phyloP scores from a whole-genome alignment of 2,113 vertebrate species.

The Siniperca chuatsi region DNA sequence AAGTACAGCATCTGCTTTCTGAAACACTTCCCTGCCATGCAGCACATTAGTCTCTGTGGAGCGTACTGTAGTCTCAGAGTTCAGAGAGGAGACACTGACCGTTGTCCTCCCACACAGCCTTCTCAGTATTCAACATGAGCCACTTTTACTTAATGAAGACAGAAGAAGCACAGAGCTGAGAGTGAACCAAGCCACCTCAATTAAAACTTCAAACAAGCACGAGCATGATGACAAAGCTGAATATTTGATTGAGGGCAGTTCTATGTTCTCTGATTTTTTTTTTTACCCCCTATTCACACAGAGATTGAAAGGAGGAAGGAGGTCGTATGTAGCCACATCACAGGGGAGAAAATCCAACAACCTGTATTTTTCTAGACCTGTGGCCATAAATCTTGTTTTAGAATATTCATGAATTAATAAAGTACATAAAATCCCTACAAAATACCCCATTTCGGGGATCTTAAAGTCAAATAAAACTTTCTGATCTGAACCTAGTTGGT shows the following conservation, averaged over 20 bases:
- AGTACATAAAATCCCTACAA: not conserved
- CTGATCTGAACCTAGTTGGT: not conserved
- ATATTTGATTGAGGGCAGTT: slow-evolving; percentile 63
- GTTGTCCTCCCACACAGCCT: slow-evolving; percentile 58
- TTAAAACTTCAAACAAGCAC: slow-evolving; percentile 79
- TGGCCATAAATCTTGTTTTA: slow-evolving; percentile 1
- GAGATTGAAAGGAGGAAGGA: slow-evolving; percentile 3
- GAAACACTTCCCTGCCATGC: not conserved
- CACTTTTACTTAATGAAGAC: slow-evolving; percentile 62
- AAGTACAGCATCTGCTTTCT: slow-evolving; percentile 32
- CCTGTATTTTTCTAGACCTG: not conserved
- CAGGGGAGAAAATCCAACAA: not conserved
- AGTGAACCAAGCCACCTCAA: slow-evolving; percentile 76
- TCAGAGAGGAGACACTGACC: slow-evolving; percentile 43
- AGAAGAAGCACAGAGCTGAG: slow-evolving; percentile 35
- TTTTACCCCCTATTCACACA: slow-evolving; percentile 15
- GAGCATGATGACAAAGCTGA: slow-evolving; percentile 52
- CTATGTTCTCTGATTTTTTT: slow-evolving; percentile 11
- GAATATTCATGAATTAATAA: slow-evolving; percentile 41
- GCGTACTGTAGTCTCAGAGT: slow-evolving; percentile 23
- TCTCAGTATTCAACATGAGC: slow-evolving; percentile 63
- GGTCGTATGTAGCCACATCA: not conserved
- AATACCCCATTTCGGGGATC: slow-evolving; percentile 5
- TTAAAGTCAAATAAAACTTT: slow-evolving; percentile 11
- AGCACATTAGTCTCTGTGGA: slow-evolving; percentile 21